A percentile compares a stretch with the other conserved stretches of the same genome.
Conservation (phyloP, 2,113 vertebrate genomes). For the Marmota flaviventris region DNA sequence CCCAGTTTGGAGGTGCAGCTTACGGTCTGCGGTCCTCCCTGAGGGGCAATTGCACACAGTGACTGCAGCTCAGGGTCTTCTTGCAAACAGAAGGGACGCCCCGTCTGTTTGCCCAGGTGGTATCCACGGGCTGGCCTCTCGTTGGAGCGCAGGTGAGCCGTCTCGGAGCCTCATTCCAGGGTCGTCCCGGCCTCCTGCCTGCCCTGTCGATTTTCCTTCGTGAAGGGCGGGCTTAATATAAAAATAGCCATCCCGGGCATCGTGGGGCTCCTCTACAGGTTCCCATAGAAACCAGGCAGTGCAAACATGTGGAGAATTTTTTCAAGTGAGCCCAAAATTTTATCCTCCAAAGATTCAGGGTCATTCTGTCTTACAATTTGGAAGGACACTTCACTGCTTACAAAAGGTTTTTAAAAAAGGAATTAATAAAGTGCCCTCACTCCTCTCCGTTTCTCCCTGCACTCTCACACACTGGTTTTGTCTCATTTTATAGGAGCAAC, state of each 20-base stretch:
- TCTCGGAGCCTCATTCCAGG: too few relatives aligned
- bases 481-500: background rate
- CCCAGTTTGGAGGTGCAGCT: rapidly evolving
- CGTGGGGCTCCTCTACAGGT: conserved; percentile 55
- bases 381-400: background rate
- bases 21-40: rapidly evolving
- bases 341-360: conserved; percentile 46
- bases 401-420: background rate
- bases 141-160: too few relatives aligned
- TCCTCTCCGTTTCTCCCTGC: rapidly evolving
- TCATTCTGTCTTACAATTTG: conserved; percentile 13
- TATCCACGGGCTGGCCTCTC: too few relatives aligned
- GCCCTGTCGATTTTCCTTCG: background rate
- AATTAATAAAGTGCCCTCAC: background rate
- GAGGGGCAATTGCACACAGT: too few relatives aligned
- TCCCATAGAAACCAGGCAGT: conserved; percentile 80
- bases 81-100: too few relatives aligned
- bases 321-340: conserved; percentile 67
- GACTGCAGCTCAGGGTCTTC: too few relatives aligned
- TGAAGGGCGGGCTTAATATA: conserved; percentile 46
- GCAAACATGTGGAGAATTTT: conserved; percentile 48
- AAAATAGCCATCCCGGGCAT: conserved; percentile 69
- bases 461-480: background rate
- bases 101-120: too few relatives aligned
- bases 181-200: too few relatives aligned